These are phyloP conservation scores for Epirrhoe alternata DNA, from an alignment of 2,888 invertebrate species.

Conservation along the genomic window DNA sequence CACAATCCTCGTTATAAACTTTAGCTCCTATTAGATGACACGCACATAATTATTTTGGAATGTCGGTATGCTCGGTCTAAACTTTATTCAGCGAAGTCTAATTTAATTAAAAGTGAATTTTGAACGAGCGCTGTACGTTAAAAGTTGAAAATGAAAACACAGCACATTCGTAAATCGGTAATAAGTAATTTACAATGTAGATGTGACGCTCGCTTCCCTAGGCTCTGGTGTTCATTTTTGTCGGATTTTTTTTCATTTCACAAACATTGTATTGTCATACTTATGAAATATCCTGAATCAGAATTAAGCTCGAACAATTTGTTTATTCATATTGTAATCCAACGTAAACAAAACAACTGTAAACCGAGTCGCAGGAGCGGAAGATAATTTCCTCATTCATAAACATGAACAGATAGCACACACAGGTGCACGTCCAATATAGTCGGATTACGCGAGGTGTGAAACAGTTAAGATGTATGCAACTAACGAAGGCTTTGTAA, in stretches of 20 bases:
- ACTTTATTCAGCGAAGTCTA: conserved; percentile 25
- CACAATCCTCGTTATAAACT: conserved; percentile 36
- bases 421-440: conserved; percentile 43
- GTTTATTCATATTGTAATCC: conserved; percentile 19
- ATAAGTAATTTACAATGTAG: conserved; percentile 42
- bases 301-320: conserved; percentile 2
- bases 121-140: conserved; percentile 30
- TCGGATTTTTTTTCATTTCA: conserved; percentile 1
- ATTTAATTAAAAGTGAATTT: conserved; percentile 38
- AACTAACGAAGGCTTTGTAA: conserved; percentile 38
- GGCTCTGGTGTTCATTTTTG: conserved; percentile 13
- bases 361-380: conserved; percentile 34
- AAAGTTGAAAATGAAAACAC: conserved; percentile 35
- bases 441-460: conserved; percentile 47
- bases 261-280: conserved; percentile 4
- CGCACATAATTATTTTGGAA: conserved; percentile 32
- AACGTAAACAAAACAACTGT: conserved; percentile 27
- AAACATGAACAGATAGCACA: conserved; percentile 42
- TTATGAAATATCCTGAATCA: conserved; percentile 5
- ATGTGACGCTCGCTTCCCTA: conserved; percentile 31
- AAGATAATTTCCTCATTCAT: conserved; percentile 45
- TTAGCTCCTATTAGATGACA: conserved; percentile 35
- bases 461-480: conserved; percentile 46
- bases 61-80: conserved; percentile 16
- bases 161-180: conserved; percentile 39